Conservation (phyloP, 2,797 vertebrate genomes). For the Sylvia borin region DNA sequence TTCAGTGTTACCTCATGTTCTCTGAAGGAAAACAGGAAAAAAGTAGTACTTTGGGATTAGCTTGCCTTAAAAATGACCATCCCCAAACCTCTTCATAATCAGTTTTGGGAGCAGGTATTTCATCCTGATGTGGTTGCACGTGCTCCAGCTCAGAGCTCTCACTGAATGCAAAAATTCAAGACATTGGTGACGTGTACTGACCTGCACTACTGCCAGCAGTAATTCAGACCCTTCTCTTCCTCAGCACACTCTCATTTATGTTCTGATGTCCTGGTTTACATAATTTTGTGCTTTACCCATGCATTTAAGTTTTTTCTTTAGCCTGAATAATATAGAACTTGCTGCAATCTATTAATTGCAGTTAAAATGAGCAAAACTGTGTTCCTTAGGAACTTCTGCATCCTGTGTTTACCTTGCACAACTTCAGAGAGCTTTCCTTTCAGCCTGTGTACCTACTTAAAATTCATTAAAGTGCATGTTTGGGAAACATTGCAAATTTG, state of each 20-base stretch:
- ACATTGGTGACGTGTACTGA: neutral
- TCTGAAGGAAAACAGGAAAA: neutral
- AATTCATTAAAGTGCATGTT: neutral
- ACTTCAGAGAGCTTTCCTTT: neutral
- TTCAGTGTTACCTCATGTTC: neutral
- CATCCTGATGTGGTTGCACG: neutral
- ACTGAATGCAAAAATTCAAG: neutral
- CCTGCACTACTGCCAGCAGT: neutral
- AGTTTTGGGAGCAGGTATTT: neutral
- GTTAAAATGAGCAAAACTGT: neutral
- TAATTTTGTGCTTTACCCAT: neutral
- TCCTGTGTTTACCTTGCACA: neutral
- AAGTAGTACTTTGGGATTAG: neutral
- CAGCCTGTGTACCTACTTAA: neutral
- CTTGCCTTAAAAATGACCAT: neutral
- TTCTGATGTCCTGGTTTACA: neutral
- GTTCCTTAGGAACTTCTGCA: neutral
- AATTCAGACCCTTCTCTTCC: neutral
- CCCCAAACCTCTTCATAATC: neutral
- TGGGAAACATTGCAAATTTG: neutral
- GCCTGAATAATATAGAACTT: neutral
- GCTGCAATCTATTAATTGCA: neutral
- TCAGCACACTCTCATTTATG: neutral
- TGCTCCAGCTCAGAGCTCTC: neutral
- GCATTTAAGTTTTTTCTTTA: neutral